Base-by-base conservation (phyloP, 2,113 vertebrate species). In the Syngnathoides biaculeatus region DNA sequence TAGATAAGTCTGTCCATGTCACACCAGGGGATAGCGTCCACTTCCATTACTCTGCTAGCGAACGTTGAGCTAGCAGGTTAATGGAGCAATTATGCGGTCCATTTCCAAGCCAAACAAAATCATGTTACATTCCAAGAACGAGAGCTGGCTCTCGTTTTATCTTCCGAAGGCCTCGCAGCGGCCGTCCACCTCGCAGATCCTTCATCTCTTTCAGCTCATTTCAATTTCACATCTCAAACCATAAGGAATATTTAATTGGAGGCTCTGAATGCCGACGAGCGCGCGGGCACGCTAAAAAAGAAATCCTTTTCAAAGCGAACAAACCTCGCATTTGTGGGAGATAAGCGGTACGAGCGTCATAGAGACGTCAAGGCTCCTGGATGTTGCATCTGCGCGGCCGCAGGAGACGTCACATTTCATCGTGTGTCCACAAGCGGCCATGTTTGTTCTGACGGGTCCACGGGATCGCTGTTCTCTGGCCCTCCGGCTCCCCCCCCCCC, bases 361-460 rank as follows among this genome's bases (percentile, higher is more conserved):
- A 78, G 73, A 75, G 81, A 82, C 77, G 30, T 38, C 30, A 38
- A 39, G 30, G 19, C 57, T 59, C 79, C 72, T 71, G 67, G 77
- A 64, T 79, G 84, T 76, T 78, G 50, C 35, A 35, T 64, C 74
- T 68, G 65, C 79, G 77, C 64, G 63, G 69, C 84, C 76, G 14
- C 48, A 30, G 76, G 83, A 86, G 64, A 52, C 79, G 67, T 89
- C 81, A 76, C 79, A 76, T 75, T 52, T 61, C 65, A 86, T 89
- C 79, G 79, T 81, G 59, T 57, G 55, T 59, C 70, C 68, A 0
- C 55, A 69, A 79, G 76, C 67, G 67, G 86, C 86, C 79, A 78
- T 83, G 79, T 86, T 85, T 79, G 78, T 74, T 78, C 80, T 81
- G 70, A 81, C 74, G 59, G 52, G 77, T 85, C 73, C 72, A 79